phyloP scores from a whole-genome alignment of 2,113 vertebrate species.

The Dendropsophus ebraccatus region DNA sequence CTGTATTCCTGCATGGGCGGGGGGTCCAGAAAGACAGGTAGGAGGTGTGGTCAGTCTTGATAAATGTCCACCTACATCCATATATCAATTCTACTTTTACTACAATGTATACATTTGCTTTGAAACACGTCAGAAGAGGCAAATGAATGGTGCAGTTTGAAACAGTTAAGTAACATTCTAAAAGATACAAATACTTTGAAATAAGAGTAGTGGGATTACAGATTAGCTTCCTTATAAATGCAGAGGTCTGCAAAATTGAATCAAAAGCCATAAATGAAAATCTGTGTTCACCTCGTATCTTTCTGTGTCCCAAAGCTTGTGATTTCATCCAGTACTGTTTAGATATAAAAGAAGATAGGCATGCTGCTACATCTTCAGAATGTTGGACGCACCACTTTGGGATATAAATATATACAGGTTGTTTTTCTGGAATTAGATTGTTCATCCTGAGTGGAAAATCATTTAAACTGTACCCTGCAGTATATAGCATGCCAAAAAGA shows the following conservation, averaged over 20 bases:
- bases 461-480: neutral
- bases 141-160: neutral
- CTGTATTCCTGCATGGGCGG: too few species aligned
- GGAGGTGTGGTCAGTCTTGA: too few species aligned
- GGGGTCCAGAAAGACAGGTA: too few species aligned
- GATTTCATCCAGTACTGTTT: slow-evolving; percentile 50
- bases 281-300: slow-evolving; percentile 38
- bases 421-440: slow-evolving; percentile 21
- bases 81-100: neutral
- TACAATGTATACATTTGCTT: neutral
- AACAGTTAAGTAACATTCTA: slow-evolving; percentile 12
- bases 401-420: slow-evolving; percentile 1
- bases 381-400: slow-evolving; percentile 24
- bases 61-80: too few species aligned
- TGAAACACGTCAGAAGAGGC: neutral
- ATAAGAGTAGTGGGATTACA: slow-evolving; percentile 29
- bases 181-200: slow-evolving; percentile 12
- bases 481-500: neutral
- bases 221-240: slow-evolving; percentile 28
- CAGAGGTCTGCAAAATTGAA: slow-evolving; percentile 40
- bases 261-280: slow-evolving; percentile 39
- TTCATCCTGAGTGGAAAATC: neutral
- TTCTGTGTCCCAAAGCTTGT: slow-evolving; percentile 17
- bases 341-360: slow-evolving; percentile 42
- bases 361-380: slow-evolving; percentile 17